Percentiles rank a stretch among this genome's conserved stretches.
Evolutionary conservation across 2,113 vertebrate species (phyloP).

Genomic region (Lophura nycthemera): DNA sequence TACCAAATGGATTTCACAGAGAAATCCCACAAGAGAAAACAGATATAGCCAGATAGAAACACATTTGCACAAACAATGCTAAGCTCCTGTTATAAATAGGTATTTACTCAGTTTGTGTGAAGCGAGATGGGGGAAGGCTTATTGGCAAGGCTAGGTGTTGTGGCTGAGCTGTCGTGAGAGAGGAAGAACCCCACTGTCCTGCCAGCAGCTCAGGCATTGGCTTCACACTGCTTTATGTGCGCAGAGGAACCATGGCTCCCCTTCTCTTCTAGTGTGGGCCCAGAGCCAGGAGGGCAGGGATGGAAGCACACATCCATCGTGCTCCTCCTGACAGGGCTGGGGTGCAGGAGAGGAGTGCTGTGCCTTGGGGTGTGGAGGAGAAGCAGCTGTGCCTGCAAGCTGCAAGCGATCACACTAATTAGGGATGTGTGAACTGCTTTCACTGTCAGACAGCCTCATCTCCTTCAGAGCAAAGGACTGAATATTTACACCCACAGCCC

Average conservation of each 20-base stretch:
- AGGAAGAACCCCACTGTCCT: background rate
- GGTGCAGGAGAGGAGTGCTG: background rate
- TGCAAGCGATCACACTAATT: background rate
- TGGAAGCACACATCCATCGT: rapidly evolving
- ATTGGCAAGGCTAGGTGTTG: background rate
- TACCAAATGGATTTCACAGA: conserved; percentile 13
- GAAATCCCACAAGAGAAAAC: conserved; percentile 28
- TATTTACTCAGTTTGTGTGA: background rate
- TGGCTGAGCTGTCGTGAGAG: background rate
- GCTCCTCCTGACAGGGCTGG: background rate
- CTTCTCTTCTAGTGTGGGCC: background rate
- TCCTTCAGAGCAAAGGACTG: background rate
- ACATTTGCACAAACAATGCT: background rate
- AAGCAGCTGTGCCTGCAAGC: background rate
- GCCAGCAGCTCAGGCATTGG: background rate
- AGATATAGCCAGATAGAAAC: conserved; percentile 24
- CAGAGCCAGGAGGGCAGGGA: background rate
- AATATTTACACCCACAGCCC: background rate
- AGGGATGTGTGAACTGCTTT: background rate
- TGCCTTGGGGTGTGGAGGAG: background rate
- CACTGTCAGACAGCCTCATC: background rate
- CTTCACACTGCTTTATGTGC: background rate
- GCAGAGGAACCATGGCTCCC: rapidly evolving
- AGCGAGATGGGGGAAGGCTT: background rate
- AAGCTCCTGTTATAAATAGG: background rate